These are phyloP conservation scores for Epistrophe grossulariae DNA, from an alignment of 2,888 invertebrate species.

Conservation along the genomic window DNA sequence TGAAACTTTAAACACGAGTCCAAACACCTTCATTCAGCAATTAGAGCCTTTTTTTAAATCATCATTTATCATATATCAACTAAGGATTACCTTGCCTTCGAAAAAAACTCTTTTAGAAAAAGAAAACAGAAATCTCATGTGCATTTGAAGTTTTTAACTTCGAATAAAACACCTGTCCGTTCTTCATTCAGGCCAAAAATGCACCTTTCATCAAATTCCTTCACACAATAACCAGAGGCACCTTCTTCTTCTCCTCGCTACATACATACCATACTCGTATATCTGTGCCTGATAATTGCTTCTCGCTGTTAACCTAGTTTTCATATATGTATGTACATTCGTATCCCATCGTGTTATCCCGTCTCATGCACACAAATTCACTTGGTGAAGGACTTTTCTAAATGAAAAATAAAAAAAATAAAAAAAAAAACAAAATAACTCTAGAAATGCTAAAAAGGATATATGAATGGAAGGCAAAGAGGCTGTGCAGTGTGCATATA, in stretches of 20 bases:
- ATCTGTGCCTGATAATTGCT: conserved; percentile 61
- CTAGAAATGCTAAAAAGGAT: conserved; percentile 8
- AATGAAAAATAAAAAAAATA: neutral
- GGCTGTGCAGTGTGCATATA: neutral
- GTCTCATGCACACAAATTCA: conserved; percentile 50
- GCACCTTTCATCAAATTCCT: conserved; percentile 58
- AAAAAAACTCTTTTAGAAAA: neutral
- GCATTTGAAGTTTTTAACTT: conserved; percentile 19
- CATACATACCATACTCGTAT: too few species aligned
- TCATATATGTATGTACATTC: conserved; percentile 6
- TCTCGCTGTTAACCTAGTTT: conserved; percentile 65
- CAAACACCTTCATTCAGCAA: conserved; percentile 2
- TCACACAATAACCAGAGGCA: conserved; percentile 51
- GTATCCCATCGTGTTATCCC: conserved; percentile 42
- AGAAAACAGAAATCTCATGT: neutral
- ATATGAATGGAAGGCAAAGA: conserved; percentile 9
- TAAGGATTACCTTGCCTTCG: neutral
- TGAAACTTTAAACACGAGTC: neutral
- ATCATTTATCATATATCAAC: neutral
- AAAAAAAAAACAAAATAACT: conserved; percentile 13
- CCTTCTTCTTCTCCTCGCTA: neutral
- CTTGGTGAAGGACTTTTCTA: conserved; percentile 25
- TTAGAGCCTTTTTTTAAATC: conserved; percentile 9
- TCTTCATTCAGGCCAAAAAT: conserved; percentile 39
- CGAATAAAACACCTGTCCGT: conserved; percentile 6